Conservation (phyloP, 2,888 invertebrate species). For the Synergus umbraculus region DNA sequence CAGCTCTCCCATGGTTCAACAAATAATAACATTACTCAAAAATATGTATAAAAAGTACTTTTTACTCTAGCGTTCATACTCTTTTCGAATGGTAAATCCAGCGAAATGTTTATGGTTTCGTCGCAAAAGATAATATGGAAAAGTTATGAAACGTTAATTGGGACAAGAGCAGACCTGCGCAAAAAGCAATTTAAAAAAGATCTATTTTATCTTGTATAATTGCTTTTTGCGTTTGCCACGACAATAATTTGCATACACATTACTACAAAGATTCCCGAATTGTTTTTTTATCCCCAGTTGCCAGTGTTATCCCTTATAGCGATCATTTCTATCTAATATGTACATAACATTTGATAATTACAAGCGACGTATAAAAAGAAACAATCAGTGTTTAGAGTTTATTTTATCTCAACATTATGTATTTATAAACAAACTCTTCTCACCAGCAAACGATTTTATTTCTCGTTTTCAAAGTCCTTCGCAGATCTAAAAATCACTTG, state of each 20-base stretch:
- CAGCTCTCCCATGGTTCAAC: constrained; percentile 53
- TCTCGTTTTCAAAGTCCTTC: constrained; percentile 13
- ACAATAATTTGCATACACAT: constrained; percentile 54
- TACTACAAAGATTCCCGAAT: constrained; percentile 55
- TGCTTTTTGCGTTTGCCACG: constrained; percentile 18
- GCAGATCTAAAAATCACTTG: constrained; percentile 30
- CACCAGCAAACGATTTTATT: constrained; percentile 24
- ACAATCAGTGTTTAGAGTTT: constrained; percentile 8
- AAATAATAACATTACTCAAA: constrained; percentile 48
- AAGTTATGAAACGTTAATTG: constrained; percentile 1
- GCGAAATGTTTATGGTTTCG: constrained; percentile 37
- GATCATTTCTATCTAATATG: constrained; percentile 64
- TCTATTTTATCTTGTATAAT: background rate
- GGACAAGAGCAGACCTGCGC: background rate
- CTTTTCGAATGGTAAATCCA: constrained; percentile 39
- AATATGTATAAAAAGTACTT: constrained; percentile 49
- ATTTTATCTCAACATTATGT: background rate
- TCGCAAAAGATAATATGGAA: constrained; percentile 28
- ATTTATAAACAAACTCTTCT: constrained; percentile 3
- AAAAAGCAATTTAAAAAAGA: constrained; percentile 2
- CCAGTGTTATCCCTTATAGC: constrained; percentile 56
- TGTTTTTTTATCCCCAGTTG: constrained; percentile 47
- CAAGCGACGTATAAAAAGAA: constrained; percentile 62
- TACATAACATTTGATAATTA: constrained; percentile 66
- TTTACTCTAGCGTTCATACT: constrained; percentile 48